Conservation (phyloP, 2,113 vertebrate genomes). For the Clarias magur region DNA sequence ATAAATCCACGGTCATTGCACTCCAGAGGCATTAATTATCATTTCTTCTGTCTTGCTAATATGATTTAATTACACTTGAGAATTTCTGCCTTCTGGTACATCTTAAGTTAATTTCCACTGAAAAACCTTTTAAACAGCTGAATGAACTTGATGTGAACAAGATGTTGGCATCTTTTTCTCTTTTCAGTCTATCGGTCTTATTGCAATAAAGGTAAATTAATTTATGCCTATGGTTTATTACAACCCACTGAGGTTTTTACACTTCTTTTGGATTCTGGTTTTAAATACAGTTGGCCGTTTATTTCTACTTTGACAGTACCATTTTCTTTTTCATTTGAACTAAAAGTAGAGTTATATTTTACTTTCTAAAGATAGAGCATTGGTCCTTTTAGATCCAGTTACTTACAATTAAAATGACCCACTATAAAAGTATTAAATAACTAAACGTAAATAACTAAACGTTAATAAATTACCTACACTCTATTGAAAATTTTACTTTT, state of each 20-base stretch:
- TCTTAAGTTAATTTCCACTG: slow-evolving; percentile 14
- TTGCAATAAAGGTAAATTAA: background rate
- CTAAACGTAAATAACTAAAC: too few relatives aligned
- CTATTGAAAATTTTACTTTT: too few relatives aligned
- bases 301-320: background rate
- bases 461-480: too few relatives aligned
- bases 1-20: slow-evolving; percentile 15
- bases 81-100: slow-evolving; percentile 39
- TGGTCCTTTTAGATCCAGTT: background rate
- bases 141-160: background rate
- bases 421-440: too few relatives aligned
- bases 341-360: background rate
- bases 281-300: background rate
- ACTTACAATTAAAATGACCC: background rate
- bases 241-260: background rate
- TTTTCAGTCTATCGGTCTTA: background rate
- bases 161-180: background rate
- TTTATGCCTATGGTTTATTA: background rate
- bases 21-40: slow-evolving; percentile 31
- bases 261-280: background rate
- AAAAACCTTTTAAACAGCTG: background rate
- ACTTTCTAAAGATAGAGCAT: background rate
- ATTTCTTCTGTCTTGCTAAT: slow-evolving; percentile 24
- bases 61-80: slow-evolving; percentile 23
- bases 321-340: background rate